Base-by-base conservation (phyloP, 1,140 invertebrate species). In the Prorops nasuta region DNA sequence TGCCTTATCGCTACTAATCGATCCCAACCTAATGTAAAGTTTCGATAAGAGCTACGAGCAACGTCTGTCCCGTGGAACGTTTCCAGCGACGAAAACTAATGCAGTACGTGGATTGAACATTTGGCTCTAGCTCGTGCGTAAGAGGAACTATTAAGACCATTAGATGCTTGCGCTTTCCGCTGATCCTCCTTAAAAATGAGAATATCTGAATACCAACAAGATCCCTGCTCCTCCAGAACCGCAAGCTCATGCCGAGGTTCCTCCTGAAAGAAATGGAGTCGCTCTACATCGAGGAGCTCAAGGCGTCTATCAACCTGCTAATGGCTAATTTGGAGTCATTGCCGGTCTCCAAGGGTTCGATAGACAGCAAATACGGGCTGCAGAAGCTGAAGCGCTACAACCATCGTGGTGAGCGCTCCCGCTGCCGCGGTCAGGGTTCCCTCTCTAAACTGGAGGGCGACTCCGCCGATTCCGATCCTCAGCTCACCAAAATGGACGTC, bases 261-360 rank as follows among this genome's bases (percentile, higher is more conserved):
- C 94, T 99, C 43, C 83, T 99, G 42, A 99, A 99, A 85, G 97
- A 99, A 80, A 99, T 99, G 98, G 97, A 99, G 80, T 95, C 92
- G 37, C 85, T 99, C 64, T 99, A 98, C 80, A 90, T 98, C 56
- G 97, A 99, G 81, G 98, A 99, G 78, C 81, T 98, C 53, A 96
- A 97, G 77, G 89, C 94, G 54, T 96, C 94, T 52, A 98, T 99
- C 76, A 99, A 98, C 79, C 82, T 95, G 51, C 82, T 99, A 59
- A 99, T 99, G 93, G 92, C 92, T 42, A 99, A 99, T 84, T 81
- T 99, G 70, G 98, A 99, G 82, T 97, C 94, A 49, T 84, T 99
- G 50, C 98, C 98, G 24, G 96, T 99, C 42, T 96, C 95, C 4
- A 98, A 98, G 79, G 91, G 92, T 69, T 92, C 93, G 58, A 92